Percentiles rank a stretch among this genome's conserved stretches.
phyloP scores from a whole-genome alignment of 1,140 invertebrate species.

The Drosophila persimilis region DNA sequence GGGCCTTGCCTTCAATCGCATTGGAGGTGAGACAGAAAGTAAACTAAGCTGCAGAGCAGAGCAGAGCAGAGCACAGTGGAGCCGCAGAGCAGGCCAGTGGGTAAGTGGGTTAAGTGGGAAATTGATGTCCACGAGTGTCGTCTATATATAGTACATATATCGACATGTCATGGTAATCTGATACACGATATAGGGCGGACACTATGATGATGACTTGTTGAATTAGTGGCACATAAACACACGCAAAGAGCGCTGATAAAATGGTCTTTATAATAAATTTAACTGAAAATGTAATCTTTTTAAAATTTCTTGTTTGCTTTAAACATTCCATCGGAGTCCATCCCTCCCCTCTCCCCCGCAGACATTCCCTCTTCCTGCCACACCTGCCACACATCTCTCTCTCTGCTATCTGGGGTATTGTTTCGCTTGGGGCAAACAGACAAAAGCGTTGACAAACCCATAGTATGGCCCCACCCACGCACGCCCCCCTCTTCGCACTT shows the following conservation, averaged over 20 bases:
- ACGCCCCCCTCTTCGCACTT: not conserved
- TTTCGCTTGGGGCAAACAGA: slow-evolving; percentile 56
- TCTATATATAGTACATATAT: slow-evolving; percentile 39
- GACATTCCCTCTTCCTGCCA: slow-evolving; percentile 9
- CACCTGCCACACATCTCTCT: slow-evolving; percentile 40
- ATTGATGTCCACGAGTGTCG: slow-evolving; percentile 20
- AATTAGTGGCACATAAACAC: slow-evolving; percentile 11
- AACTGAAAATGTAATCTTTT: slow-evolving; percentile 1
- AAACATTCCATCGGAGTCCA: slow-evolving; percentile 15
- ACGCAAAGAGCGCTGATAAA: slow-evolving; percentile 21
- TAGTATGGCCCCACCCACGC: slow-evolving; percentile 1
- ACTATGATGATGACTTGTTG: slow-evolving; percentile 44
- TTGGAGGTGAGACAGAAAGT: slow-evolving; percentile 5
- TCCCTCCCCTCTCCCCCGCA: not conserved
- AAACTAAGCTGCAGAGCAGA: slow-evolving; percentile 1
- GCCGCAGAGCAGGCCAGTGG: slow-evolving; percentile 31
- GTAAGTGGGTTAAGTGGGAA: slow-evolving; percentile 53
- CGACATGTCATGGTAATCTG: slow-evolving; percentile 54
- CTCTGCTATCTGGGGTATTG: slow-evolving; percentile 38
- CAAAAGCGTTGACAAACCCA: slow-evolving; percentile 72
- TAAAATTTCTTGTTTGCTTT: not conserved
- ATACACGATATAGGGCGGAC: slow-evolving; percentile 35
- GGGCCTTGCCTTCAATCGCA: slow-evolving; percentile 5
- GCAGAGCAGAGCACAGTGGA: no score
- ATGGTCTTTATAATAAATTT: not conserved